Evolutionary conservation across 2,797 vertebrate genomes (phyloP).

Genomic region (Okamejei kenojei): DNA sequence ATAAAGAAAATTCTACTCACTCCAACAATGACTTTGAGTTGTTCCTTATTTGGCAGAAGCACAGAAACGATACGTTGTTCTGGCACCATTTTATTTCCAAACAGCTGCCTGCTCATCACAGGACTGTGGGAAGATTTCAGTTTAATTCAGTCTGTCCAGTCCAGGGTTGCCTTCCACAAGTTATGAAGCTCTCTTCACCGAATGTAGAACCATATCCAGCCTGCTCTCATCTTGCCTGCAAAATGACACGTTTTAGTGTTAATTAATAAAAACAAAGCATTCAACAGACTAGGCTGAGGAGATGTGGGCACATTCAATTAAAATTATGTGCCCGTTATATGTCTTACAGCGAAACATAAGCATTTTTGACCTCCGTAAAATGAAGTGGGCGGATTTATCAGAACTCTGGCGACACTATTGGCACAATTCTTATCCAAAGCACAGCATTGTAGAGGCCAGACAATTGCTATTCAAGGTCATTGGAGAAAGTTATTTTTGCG

Average conservation of each 20-base stretch:
- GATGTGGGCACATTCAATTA: neutral
- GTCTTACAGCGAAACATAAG: neutral
- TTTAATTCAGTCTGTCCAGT: neutral
- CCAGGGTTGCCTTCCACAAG: neutral
- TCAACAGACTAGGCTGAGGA: neutral
- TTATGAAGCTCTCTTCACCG: slow-evolving; percentile 6
- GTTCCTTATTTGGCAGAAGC: slow-evolving; percentile 74
- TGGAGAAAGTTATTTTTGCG: neutral
- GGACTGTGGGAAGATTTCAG: slow-evolving; percentile 42
- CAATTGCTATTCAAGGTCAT: neutral
- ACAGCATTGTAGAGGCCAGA: neutral
- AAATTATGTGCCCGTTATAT: neutral
- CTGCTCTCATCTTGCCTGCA: neutral
- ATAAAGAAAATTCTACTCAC: slow-evolving; percentile 54
- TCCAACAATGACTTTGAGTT: slow-evolving; percentile 66
- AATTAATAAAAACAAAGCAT: slow-evolving; percentile 16
- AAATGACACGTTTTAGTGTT: slow-evolving; percentile 6
- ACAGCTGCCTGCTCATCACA: slow-evolving; percentile 50
- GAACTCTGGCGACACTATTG: neutral
- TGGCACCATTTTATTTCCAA: slow-evolving; percentile 5
- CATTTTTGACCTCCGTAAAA: neutral
- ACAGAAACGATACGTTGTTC: slow-evolving; percentile 67
- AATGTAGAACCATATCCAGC: neutral
- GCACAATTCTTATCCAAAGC: neutral
- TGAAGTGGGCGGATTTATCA: neutral